A percentile compares a stretch with the other conserved stretches of the same genome.
Evolutionary conservation across 2,113 vertebrate genomes (phyloP).

Genomic region (Suncus etruscus): DNA sequence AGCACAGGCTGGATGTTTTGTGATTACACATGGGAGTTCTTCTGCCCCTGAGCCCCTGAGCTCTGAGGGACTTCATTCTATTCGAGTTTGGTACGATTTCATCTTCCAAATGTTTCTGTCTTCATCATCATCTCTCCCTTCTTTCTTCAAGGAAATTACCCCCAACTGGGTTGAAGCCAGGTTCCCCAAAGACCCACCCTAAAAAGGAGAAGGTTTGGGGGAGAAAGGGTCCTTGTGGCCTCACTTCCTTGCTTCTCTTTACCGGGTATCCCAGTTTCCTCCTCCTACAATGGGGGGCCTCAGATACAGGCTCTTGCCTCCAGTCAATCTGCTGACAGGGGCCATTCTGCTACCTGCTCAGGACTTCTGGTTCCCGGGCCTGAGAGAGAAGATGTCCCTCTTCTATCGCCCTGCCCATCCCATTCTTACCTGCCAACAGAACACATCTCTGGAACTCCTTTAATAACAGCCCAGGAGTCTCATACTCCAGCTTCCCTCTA

Average conservation of each 20-base stretch:
- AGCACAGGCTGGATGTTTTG: not conserved
- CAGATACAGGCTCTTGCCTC: not conserved
- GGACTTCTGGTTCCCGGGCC: not conserved
- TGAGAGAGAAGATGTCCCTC: not conserved
- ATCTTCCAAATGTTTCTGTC: conserved; percentile 6
- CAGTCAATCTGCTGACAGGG: not conserved
- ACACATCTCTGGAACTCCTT: not conserved
- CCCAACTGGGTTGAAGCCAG: not conserved
- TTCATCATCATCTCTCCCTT: not conserved
- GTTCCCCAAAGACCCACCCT: not conserved
- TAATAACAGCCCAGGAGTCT: not conserved
- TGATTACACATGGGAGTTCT: not conserved
- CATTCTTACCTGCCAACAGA: too few relatives aligned
- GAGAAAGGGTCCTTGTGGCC: too few relatives aligned
- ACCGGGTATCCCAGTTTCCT: not conserved
- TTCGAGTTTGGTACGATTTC: not conserved
- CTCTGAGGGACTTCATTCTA: not conserved
- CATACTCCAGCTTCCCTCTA: not conserved
- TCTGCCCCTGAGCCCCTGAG: not conserved
- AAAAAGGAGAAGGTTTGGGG: not conserved
- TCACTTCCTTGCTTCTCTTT: too few relatives aligned
- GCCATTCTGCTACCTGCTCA: not conserved
- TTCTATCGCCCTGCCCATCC: accelerated
- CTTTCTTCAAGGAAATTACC: not conserved
- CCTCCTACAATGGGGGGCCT: not conserved